Base-by-base conservation (phyloP, 2,113 vertebrate genomes). In the Struthidea cinerea region DNA sequence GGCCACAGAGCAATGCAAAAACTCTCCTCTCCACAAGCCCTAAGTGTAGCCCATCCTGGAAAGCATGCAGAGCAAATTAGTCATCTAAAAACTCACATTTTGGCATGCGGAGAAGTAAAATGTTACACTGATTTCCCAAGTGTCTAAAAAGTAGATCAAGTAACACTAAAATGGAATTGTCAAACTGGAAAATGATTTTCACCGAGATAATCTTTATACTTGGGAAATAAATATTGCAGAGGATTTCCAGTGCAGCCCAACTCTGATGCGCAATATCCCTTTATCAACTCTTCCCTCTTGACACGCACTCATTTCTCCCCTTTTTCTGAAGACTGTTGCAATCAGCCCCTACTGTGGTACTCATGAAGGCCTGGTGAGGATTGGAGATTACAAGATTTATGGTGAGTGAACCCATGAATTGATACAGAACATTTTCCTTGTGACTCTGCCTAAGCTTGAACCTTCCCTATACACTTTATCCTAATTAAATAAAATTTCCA, bases 81-180 rank as follows among this genome's bases (percentile, higher is more conserved):
- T 94, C 81, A 94, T 87, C 97, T 97, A 95, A 98, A 95, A 98
- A 96, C 95, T 97, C 82, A 76, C 81, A 90, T 83, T 87, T 95
- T 80, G 95, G 95, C 92, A 96, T 94, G 75, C 92, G 89, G 93
- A 96, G 88, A 98, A 95, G 91, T 94, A 95, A 97, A 97, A 97
- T 77, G 90, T 94, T 97, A 85, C 92, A 49, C 52, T 98, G 97
- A 98, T 98, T 98, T 97, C 98, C 97, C 97, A 94, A 95, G 96
- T 97, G 97, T 88, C 78, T 97, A 87, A 96, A 92, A 96, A 96
- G 97, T 95, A 98, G 97, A 97, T 98, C 96, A 96, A 97, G 97
- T 96, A 97, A 97, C 96, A 88, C 90, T 93, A 90, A 98, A 97
- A 97, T 94, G 95, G 98, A 98, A 97, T 97, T 97, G 92, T 97